Base-by-base conservation (phyloP, 1,140 invertebrate genomes). In the Drosophila eugracilis region DNA sequence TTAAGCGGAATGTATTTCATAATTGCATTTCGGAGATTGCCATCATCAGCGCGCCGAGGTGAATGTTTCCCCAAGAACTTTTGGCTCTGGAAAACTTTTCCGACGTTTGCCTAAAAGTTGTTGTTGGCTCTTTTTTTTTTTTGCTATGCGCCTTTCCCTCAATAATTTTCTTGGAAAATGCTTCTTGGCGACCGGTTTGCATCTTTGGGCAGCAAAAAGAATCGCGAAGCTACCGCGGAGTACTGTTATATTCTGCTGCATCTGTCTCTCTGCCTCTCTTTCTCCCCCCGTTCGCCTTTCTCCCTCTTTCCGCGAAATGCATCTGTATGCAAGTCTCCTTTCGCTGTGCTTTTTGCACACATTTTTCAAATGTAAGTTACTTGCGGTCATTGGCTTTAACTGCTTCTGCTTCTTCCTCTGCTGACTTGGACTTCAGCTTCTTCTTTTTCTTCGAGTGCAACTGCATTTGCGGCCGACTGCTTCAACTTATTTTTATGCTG, bases 351-450 rank as follows among this genome's bases (percentile, higher is more conserved):
- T 88, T 65, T 89, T 85, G 79, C 85, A 88, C 85, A 89, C 89
- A 91, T 91, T 90, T 91, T 91, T 90, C 90, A 90, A 91, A 91
- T 91, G 90, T 91, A 91, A 91, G 90, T 90, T 91, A 91, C 90
- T 91, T 76, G 90, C 90, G 90, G 90, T 91, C 90, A 91, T 91
- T 91, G 89, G 72, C 90, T 90, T 91, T 75, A 84, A 69, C 75
- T 83, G 83, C 85, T 75, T 58, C 71, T 72, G 26, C 49, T 60
- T 19, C 28, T 28, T 44, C 37, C 17, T 39, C 19, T 19, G 17
- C 39, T 54, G 58, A 48, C 54, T 54, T 36, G 47, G 42, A 41
- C 65, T 66, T 72, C 59, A 41, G 53, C 70, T 37, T 15, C 12
- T 39, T 42, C 30, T 48, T 41, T 34, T 42, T 30, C 36, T 41